phyloP scores from a whole-genome alignment of 2,113 vertebrate genomes.

The Cyphomyrus discorhynchus region DNA sequence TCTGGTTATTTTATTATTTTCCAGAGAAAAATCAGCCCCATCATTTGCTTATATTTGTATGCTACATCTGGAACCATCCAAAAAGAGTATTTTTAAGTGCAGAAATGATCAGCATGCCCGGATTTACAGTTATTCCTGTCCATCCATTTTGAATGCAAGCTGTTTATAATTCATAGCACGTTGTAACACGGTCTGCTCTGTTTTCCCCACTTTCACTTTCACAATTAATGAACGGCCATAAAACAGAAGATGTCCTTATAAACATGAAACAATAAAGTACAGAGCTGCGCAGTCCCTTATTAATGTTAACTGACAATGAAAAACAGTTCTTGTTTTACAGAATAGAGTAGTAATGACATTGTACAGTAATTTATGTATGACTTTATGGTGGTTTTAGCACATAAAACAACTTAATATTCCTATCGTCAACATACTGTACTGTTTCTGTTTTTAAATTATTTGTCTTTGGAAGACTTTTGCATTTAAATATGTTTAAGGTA shows the following conservation, averaged over 20 bases:
- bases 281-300: neutral
- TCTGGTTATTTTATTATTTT: neutral
- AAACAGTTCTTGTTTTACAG: neutral
- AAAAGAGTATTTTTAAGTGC: neutral
- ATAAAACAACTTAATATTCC: conserved; percentile 19
- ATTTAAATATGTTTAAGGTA: conserved; percentile 59
- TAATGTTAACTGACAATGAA: neutral
- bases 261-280: neutral
- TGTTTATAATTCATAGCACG: neutral
- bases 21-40: neutral
- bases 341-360: neutral
- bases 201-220: neutral
- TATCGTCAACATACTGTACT: conserved; percentile 20
- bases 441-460: conserved; percentile 74
- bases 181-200: neutral
- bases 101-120: neutral
- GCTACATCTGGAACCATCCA: neutral
- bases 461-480: conserved; percentile 72
- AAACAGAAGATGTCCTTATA: neutral
- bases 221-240: neutral
- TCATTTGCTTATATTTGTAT: neutral
- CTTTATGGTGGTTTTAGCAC: neutral
- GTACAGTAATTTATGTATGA: conserved; percentile 14
- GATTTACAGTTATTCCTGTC: neutral
- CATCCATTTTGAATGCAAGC: neutral